Evolutionary conservation across 1,140 invertebrate genomes (phyloP).

Genomic region (Micrasema longulum): DNA sequence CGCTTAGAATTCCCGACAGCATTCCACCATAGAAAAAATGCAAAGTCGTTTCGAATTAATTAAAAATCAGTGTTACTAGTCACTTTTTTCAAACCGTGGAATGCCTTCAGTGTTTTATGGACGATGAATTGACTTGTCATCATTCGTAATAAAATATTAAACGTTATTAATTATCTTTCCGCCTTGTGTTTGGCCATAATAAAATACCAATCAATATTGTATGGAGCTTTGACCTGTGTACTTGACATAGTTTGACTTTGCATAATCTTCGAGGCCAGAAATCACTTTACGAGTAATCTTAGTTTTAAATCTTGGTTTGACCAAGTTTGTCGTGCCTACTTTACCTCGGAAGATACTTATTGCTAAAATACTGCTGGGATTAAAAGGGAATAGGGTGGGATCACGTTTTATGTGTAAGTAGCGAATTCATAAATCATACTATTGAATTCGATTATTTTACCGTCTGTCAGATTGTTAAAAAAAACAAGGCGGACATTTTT

Average conservation of each 20-base stretch:
- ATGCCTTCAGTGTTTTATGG: conserved; percentile 44
- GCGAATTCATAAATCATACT: no score
- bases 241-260: conserved; percentile 2
- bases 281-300: no score
- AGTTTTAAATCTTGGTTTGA: no score
- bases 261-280: background rate
- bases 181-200: background rate
- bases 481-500: no score
- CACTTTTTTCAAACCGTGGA: conserved; percentile 33
- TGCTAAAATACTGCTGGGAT: no score
- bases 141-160: conserved; percentile 35
- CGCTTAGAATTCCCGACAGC: conserved; percentile 41
- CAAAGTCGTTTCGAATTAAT: conserved; percentile 46
- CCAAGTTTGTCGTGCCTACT: no score
- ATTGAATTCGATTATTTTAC: no score
- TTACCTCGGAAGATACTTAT: no score
- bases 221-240: conserved; percentile 3
- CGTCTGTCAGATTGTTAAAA: no score
- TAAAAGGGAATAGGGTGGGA: no score
- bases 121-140: conserved; percentile 47
- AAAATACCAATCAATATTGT: conserved; percentile 3
- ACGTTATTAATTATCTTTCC: conserved; percentile 20
- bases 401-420: no score
- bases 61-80: conserved; percentile 45
- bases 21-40: conserved; percentile 43